phyloP scores from a whole-genome alignment of 1,140 invertebrate genomes.

The Dendrolimus kikuchii region DNA sequence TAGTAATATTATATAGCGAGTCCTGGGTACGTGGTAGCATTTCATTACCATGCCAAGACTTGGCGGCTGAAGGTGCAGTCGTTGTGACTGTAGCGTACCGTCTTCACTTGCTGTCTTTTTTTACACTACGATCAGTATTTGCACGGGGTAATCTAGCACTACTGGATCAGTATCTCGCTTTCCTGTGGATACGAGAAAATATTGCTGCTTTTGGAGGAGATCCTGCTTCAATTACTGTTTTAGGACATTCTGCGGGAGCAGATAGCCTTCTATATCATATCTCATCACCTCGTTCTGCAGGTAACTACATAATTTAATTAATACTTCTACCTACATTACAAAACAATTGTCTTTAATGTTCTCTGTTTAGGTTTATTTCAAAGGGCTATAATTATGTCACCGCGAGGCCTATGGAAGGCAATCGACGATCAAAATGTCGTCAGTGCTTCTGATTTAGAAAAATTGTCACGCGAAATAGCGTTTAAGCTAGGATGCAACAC shows the following conservation, averaged over 20 bases:
- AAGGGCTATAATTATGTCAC: constrained; percentile 58
- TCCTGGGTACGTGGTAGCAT: constrained; percentile 48
- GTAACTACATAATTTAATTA: constrained; percentile 37
- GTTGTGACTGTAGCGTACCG: constrained; percentile 78
- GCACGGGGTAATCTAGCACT: constrained; percentile 80
- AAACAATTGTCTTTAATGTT: constrained; percentile 7
- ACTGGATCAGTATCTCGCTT: constrained; percentile 80
- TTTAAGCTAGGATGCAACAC: constrained; percentile 33
- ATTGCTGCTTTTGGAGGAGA: constrained; percentile 83
- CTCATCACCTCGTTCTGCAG: constrained; percentile 74
- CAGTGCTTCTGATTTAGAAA: constrained; percentile 24
- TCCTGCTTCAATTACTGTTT: constrained; percentile 77
- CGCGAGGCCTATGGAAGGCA: constrained; percentile 44
- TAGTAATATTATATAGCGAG: constrained; percentile 75
- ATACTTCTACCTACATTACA: neutral
- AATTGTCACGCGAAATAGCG: constrained; percentile 32
- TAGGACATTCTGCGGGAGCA: constrained; percentile 79
- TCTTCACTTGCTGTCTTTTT: constrained; percentile 79
- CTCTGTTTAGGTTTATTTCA: constrained; percentile 46
- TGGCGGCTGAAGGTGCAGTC: constrained; percentile 77
- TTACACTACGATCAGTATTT: constrained; percentile 74
- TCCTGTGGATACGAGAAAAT: constrained; percentile 82
- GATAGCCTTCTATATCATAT: constrained; percentile 75
- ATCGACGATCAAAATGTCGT: constrained; percentile 27
- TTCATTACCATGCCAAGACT: constrained; percentile 74